These are phyloP conservation scores for Bhutanitis thaidina DNA, from an alignment of 2,888 invertebrate genomes.

Conservation along the genomic window DNA sequence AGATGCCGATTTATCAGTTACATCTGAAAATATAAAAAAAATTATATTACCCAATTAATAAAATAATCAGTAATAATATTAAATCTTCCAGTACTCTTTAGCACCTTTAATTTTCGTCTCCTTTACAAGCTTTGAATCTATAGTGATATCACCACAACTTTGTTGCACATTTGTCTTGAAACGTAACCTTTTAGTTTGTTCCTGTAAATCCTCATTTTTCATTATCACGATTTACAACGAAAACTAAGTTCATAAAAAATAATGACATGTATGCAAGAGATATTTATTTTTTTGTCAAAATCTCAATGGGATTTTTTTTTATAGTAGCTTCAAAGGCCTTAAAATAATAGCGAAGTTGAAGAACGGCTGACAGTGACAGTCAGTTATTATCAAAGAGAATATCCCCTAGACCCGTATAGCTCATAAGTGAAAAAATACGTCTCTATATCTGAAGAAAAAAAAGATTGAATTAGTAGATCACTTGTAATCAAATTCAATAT, in stretches of 20 bases:
- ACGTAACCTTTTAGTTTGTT: constrained; percentile 68
- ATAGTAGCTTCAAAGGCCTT: no score
- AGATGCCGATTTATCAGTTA: constrained; percentile 57
- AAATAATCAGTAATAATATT: no score
- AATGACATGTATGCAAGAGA: constrained; percentile 22
- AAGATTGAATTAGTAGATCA: no score
- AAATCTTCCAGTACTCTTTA: no score
- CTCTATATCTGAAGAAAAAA: no score
- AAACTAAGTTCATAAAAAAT: constrained; percentile 11
- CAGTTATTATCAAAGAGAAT: no score
- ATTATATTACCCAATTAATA: neutral
- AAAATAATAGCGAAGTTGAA: no score
- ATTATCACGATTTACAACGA: constrained; percentile 41
- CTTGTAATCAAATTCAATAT: no score
- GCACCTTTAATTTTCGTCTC: constrained; percentile 50
- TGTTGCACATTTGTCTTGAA: constrained; percentile 63
- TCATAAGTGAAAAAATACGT: no score
- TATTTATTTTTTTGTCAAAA: constrained; percentile 11
- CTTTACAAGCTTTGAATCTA: constrained; percentile 48
- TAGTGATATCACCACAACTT: constrained; percentile 48
- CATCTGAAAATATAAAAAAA: constrained; percentile 45
- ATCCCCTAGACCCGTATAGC: no score
- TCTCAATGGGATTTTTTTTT: neutral
- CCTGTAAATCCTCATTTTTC: constrained; percentile 62
- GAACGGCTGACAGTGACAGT: no score